phyloP scores from a whole-genome alignment of 2,113 vertebrate species.

The Thinocorus orbignyianus region DNA sequence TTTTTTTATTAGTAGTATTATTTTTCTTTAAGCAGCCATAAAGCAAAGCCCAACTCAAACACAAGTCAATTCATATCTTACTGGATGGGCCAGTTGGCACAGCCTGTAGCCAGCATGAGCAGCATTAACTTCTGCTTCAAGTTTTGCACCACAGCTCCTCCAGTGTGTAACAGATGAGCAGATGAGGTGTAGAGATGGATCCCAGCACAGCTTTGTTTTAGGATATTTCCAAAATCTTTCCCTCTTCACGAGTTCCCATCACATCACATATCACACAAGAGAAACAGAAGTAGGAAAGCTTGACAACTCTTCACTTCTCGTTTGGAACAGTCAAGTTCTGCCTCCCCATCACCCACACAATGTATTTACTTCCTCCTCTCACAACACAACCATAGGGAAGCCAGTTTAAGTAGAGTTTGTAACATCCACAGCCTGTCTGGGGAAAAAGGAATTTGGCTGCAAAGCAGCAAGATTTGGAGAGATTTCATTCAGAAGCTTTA shows the following conservation, averaged over 20 bases:
- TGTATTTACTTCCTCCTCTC: background rate
- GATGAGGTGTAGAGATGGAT: background rate
- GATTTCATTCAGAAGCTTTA: background rate
- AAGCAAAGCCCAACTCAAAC: background rate
- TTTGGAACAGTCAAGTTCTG: background rate
- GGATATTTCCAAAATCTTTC: background rate
- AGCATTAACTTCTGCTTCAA: background rate
- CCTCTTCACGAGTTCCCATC: background rate
- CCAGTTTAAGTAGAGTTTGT: background rate
- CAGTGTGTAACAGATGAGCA: background rate
- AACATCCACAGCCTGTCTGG: background rate
- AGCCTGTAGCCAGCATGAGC: background rate
- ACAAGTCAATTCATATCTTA: rapidly evolving
- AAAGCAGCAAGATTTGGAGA: background rate
- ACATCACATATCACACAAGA: rapidly evolving
- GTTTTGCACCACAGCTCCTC: background rate
- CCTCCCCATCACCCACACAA: background rate
- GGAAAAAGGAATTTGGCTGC: background rate
- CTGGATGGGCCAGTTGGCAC: too few relatives aligned
- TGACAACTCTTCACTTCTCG: background rate
- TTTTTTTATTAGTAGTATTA: too few relatives aligned
- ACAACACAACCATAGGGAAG: background rate
- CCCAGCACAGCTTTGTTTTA: background rate
- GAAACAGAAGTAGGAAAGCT: background rate
- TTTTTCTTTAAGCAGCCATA: background rate